Evolutionary conservation across 2,888 invertebrate genomes (phyloP), one percentile per base, ranked within the genome.

Genomic region (Nomada hirtipes): DNA sequence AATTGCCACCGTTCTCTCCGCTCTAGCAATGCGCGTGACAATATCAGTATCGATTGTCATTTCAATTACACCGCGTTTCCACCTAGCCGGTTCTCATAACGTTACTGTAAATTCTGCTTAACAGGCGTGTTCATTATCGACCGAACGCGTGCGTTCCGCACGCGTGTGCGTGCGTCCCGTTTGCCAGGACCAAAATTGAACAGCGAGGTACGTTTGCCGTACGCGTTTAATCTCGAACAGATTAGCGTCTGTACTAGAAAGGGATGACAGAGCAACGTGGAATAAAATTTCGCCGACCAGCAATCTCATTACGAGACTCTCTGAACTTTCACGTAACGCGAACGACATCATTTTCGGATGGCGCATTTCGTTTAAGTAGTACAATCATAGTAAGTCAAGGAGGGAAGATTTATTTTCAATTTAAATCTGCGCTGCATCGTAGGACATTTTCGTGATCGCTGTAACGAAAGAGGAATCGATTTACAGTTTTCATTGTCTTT

Each of bases 1-100:
- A 36, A 36, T 36, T 36, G 7, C 36, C 36, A 36, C 7, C 36
- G 36, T 36, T 7, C 36, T 36, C 36, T 4, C 36, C 36, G 36
- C 36, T 36, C 36, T 36, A 36, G 36, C 57, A 65, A 70, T 60
- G 64, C 69, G 70, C 50, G 36, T n/a, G 68, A 55, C 52, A 52
- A 47, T 76, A 42, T 36, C 42, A 44, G 44, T 61, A 70, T 72
- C 55, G 63, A 82, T 74, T 77, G 29, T 42, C 26, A 78, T 68
- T 72, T 77, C 68, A 72, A 78, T 80, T 44, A 64, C 57, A 44
- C 4, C 9, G 26, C 26, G 23, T 61, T 18, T 44, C 36, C 53
- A 15, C 36, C 7, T 2, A 47, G 23, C 7, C 1, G 9, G 55
- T 23, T 29, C 55, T 72, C 64, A 50, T 52, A 72, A 52, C 50